Base-by-base conservation (phyloP, 2,888 invertebrate genomes). In the Thecophora atra region DNA sequence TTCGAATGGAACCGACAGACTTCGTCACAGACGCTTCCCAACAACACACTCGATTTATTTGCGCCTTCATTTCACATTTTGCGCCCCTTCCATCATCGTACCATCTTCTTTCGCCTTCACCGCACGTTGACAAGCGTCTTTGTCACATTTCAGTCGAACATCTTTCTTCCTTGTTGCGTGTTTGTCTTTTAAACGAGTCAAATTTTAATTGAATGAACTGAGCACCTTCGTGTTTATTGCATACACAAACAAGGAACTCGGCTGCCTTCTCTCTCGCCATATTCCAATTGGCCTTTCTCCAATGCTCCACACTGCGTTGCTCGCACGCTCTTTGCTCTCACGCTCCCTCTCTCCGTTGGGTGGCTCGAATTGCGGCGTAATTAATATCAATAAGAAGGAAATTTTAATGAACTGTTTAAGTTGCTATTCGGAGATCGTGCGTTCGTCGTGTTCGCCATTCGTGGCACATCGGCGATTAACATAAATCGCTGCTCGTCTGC, bases 181-280 rank as follows among this genome's bases (percentile, higher is more conserved):
- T 69, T 70, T 67, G 62, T 67, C 63, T 70, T 68, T 71, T 58
- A 71, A 71, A 73, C 71, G 73, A 73, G 71, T 44, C 65, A 54
- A 69, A 71, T 71, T 71, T 73, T 73, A 73, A 73, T 73, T 73
- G 73, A 73, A 73, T 73, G 69, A 73, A 71, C 71, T 71, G 69
- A 65, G 52, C 42, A 62, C 62, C 47, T 51, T 51, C 51, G 44
- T 65, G 19, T 37, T 37, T 44, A 21, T n/a, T 44, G 51, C 51
- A 1, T 21, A 54, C 24, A 11, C 5, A 28, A 30, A 19, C 51
- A 17, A 28, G 51, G 51, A 47, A 21, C n/a, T 28, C 30, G 63
- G 37, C 2, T 37, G 37, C 37, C 11, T 37, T 37, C n/a, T n/a
- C n/a, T n/a, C n/a, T n/a, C n/a, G n/a, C n/a, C n/a, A n/a, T n/a